Base-by-base conservation (phyloP, 2,888 invertebrate genomes). In the Drosophila eohydei region DNA sequence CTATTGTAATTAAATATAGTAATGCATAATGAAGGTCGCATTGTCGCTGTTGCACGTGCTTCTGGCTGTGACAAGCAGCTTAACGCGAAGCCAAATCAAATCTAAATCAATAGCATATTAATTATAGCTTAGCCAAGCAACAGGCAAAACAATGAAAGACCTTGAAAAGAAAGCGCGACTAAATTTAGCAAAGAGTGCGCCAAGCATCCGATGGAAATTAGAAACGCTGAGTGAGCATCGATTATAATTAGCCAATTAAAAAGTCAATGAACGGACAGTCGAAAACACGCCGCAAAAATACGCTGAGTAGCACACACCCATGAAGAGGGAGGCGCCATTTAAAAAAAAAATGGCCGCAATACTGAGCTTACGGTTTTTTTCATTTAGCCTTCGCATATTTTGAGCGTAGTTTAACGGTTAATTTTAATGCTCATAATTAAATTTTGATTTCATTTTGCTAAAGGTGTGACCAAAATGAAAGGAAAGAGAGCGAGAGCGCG, bases 241-340 rank as follows among this genome's bases (percentile, higher is more conserved):
- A 56, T 48, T 66, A 54, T 55, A 51, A 68, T 57, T 51, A 48
- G 48, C 52, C 59, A 41, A 81, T 87, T 83, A 69, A 43, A 63
- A 71, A 87, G 88, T 71, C 84, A 81, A 83, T 64, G 69, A 63
- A 80, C 74, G 78, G 38, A 5, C 30, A 14, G 12, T 26, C 28
- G 2, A 44, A 70, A 28, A 51, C n/a, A 38, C 32, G 34, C 16
- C 16, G 8, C 32, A 63, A 34, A 73, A 57, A 40, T 36, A 16
- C 36, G 38, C 44, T 73, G 67, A 58, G 44, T 76, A 67, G 78
- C 65, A 46, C 2, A 28, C 32, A 26, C 3, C 14, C 7, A 16
- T 9, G 40, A 26, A 43, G 9, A 16, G 32, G 28, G 1, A 2
- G 38, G 30, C 48, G 51, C 55, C 52, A 64, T 41, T 26, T 58